Evolutionary conservation across 2,888 invertebrate genomes (phyloP), one percentile per base, ranked within the genome.

Genomic region (Molanna angustata): DNA sequence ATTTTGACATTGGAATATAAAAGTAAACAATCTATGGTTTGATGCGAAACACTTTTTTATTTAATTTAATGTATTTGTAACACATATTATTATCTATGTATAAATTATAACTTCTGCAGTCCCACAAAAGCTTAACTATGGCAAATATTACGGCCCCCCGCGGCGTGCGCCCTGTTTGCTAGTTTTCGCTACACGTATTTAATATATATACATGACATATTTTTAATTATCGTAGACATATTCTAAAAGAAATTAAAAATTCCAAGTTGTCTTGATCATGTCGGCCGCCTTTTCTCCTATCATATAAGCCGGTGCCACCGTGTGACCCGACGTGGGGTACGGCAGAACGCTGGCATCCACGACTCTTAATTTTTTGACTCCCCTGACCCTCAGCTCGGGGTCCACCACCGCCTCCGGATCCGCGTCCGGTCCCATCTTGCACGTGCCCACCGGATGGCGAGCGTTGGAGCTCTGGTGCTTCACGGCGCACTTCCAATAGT

Each of bases 281-380:
- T 86, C 85, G 0, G 85, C 80, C 1, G 81, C 84, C 64, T 85
- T 86, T 66, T 88, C 86, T 1, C 84, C 88, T 43, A 88, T 82
- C 80, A 86, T 84, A 60, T 82, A 80, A 1, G 83, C 79, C 0
- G 85, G 83, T 0, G 84, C 85, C 65, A 83, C 81, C 1, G 84
- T 83, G 64, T 87, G 85, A 2, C 84, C 83, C 1, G 83, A 80
- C 19, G 83, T 70, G 2, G 83, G 78, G 2, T 76, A 68, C 0
- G 86, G 86, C 61, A 83, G 81, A 32, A 88, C 70, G 60, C 88
- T 85, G 3, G 84, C 81, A 65, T 87, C 86, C 0, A 77, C 84
- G 1, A 87, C 84, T 11, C 86, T 74, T 32, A 87, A 66, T 2
- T 71, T 72, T 4, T 74, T 64, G 1, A 85, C 66, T 1, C 85